These are phyloP conservation scores for Cataglyphis hispanica DNA, from an alignment of 1,140 invertebrate species.

Conservation along the genomic window DNA sequence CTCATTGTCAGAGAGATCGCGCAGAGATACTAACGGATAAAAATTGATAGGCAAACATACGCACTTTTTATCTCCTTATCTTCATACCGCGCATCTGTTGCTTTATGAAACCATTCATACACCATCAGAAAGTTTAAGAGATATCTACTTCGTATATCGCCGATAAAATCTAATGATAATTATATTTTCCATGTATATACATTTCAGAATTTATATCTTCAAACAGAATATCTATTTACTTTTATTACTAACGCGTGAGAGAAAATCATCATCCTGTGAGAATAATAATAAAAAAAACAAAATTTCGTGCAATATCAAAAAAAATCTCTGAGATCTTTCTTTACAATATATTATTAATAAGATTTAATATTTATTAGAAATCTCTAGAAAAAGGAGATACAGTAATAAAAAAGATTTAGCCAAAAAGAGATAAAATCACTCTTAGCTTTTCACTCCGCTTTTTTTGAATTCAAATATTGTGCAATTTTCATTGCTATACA, in stretches of 20 bases:
- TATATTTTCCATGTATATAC: background rate
- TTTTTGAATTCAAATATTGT: background rate
- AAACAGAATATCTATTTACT: background rate
- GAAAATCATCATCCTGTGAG: too few species aligned
- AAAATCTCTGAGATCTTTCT: too few species aligned
- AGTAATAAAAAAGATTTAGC: background rate
- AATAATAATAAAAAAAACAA: too few species aligned
- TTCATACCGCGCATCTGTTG: constrained; percentile 65
- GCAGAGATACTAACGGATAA: constrained; percentile 53
- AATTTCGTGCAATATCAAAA: too few species aligned
- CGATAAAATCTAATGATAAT: constrained; percentile 41
- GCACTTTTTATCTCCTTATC: constrained; percentile 72
- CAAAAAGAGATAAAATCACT: background rate
- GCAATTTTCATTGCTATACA: background rate
- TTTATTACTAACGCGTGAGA: background rate
- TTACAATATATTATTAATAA: too few species aligned
- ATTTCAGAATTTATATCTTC: background rate
- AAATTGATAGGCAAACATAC: constrained; percentile 65
- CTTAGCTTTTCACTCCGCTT: background rate
- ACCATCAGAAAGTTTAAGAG: constrained; percentile 34
- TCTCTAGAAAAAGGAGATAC: background rate
- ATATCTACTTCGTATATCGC: constrained; percentile 30
- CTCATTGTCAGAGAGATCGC: constrained; percentile 59
- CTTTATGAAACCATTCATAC: constrained; percentile 12
- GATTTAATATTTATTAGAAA: background rate